Base-by-base conservation (phyloP, 2,888 invertebrate species). In the Chrysomela aeneicollis region DNA sequence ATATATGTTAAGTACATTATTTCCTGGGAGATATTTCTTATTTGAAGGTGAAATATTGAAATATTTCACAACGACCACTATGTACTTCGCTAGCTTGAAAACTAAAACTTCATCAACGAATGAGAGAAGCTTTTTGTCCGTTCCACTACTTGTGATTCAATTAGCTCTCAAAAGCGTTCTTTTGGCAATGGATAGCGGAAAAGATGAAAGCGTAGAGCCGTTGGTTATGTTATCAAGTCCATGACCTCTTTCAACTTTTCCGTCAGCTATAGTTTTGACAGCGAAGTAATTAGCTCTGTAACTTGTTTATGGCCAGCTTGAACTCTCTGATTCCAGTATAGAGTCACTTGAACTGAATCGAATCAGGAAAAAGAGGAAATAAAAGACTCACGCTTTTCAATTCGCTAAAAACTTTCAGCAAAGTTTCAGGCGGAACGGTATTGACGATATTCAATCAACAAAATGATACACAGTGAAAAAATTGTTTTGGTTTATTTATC, bases 221-320 rank as follows among this genome's bases (percentile, higher is more conserved):
- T 35, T 35, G 32, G n/a, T n/a, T n/a, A n/a, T n/a, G 42, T 42
- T 15, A 42, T 15, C 42, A 15, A 42, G 42, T 42, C 12, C 42
- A 42, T 15, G n/a, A 6, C 42, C 42, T 42, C 6, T 42, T 42
- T 15, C 15, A 42, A 42, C 42, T 42, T 42, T 42, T 15, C 42
- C 12, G n/a, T 15, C 42, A 15, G 15, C 42, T 15, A 42, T 42
- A 42, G 15, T 42, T 42, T 42, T 42, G 42, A 42, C 42, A 12
- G 42, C 42, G 3, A 42, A 42, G 42, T 42, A 42, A 42, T 42
- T 42, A 42, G 42, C 42, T 42, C 42, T 42, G 42, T 42, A 42
- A 42, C 42, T 15, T 42, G 42, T 42, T 42, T 42, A 42, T 42
- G 42, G 42, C 42, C 42, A 35, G 32, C 32, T 35, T 35, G 10